Percentiles rank a stretch among this genome's conserved stretches.
Conservation (phyloP, 2,113 vertebrate species). For the Galeopterus variegatus region DNA sequence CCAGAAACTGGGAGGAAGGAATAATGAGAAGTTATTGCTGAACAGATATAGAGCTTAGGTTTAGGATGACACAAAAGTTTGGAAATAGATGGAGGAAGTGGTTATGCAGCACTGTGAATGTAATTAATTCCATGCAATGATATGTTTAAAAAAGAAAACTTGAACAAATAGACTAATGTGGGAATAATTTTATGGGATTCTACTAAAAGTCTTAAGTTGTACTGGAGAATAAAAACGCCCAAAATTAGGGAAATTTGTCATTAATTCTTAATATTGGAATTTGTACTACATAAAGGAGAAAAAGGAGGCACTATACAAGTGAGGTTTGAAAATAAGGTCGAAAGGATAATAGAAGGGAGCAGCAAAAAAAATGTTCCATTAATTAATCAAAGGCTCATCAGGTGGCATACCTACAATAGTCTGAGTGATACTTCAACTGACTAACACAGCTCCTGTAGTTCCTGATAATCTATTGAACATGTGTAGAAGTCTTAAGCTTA, state of each 20-base stretch:
- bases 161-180: not conserved
- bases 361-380: not conserved
- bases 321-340: not conserved
- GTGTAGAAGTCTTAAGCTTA: not conserved
- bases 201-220: not conserved
- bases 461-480: not conserved
- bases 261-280: not conserved
- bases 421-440: not conserved
- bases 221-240: not conserved
- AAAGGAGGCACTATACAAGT: not conserved
- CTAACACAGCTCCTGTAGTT: not conserved
- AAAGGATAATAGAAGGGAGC: not conserved
- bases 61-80: no score
- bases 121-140: no score
- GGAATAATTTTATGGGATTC: not conserved
- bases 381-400: not conserved
- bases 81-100: no score
- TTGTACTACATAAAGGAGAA: not conserved
- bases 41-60: no score
- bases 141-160: not conserved
- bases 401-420: not conserved
- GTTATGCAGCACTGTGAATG: no score
- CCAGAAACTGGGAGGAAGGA: no score
- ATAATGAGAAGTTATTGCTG: no score
- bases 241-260: not conserved